Evolutionary conservation across 2,113 vertebrate genomes (phyloP).

Genomic region (Jacana jacana): DNA sequence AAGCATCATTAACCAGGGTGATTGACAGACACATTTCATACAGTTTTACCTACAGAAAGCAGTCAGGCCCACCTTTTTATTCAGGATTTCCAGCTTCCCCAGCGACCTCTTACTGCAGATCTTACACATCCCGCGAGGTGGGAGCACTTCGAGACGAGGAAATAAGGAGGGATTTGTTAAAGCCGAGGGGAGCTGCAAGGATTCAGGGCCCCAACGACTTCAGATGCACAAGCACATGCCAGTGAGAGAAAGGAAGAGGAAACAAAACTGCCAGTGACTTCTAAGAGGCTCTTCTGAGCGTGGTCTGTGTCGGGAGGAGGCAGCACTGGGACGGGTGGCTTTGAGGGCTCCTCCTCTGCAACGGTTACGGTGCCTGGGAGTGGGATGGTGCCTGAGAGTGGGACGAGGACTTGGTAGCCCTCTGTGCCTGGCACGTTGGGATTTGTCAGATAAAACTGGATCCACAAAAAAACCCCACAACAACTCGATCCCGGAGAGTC

Average conservation of each 20-base stretch:
- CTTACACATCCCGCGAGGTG: background rate
- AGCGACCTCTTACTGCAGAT: background rate
- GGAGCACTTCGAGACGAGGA: fast-evolving
- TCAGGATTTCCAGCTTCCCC: background rate
- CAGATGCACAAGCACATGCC: background rate
- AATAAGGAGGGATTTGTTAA: background rate
- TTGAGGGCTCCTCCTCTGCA: background rate
- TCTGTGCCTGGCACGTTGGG: background rate
- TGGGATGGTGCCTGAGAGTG: fast-evolving
- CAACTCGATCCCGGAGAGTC: fast-evolving
- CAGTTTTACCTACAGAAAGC: background rate
- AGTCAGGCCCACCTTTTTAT: background rate
- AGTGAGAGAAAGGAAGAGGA: background rate
- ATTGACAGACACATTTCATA: fast-evolving
- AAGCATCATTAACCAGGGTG: background rate
- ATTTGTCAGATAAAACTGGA: background rate
- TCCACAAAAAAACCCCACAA: background rate
- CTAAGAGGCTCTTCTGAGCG: background rate
- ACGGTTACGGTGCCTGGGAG: fast-evolving
- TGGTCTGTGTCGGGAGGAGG: background rate
- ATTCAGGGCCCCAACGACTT: background rate
- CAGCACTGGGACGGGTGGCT: fast-evolving
- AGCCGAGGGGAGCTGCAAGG: background rate
- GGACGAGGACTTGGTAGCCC: fast-evolving
- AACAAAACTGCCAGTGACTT: background rate